These are phyloP conservation scores for Ageneiosus marmoratus DNA, from an alignment of 2,113 vertebrate species.

Conservation along the genomic window DNA sequence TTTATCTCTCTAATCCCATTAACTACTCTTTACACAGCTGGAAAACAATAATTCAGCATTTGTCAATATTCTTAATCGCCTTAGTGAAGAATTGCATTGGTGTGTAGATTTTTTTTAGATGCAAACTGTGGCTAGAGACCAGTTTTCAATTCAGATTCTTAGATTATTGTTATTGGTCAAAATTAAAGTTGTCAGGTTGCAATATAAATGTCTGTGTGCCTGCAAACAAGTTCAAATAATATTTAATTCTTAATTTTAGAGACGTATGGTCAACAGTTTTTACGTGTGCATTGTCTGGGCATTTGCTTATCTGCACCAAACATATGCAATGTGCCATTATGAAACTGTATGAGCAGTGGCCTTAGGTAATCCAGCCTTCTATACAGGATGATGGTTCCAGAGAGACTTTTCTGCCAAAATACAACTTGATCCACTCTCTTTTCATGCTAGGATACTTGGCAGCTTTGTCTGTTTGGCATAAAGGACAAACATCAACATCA, in stretches of 20 bases:
- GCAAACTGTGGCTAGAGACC: not conserved
- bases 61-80: constrained; percentile 13
- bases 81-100: not conserved
- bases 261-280: not conserved
- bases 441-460: not conserved
- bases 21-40: constrained; percentile 9
- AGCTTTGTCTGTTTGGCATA: not conserved
- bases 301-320: not conserved
- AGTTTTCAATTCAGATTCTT: not conserved
- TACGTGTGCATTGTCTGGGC: not conserved
- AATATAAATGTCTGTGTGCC: not conserved
- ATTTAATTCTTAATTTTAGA: not conserved
- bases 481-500: not conserved
- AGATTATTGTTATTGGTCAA: not conserved
- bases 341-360: constrained; percentile 36
- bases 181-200: not conserved
- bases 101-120: not conserved
- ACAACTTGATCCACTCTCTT: not conserved
- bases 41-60: constrained; percentile 12
- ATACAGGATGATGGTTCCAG: constrained; percentile 65
- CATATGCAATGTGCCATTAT: constrained; percentile 11
- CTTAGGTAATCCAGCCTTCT: constrained; percentile 52
- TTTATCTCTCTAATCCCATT: constrained; percentile 31
- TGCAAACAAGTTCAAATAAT: not conserved
- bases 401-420: constrained; percentile 31